Evolutionary conservation across 2,888 invertebrate genomes (phyloP), one percentile per base, ranked within the genome.

Genomic region (Heliconius cydno): DNA sequence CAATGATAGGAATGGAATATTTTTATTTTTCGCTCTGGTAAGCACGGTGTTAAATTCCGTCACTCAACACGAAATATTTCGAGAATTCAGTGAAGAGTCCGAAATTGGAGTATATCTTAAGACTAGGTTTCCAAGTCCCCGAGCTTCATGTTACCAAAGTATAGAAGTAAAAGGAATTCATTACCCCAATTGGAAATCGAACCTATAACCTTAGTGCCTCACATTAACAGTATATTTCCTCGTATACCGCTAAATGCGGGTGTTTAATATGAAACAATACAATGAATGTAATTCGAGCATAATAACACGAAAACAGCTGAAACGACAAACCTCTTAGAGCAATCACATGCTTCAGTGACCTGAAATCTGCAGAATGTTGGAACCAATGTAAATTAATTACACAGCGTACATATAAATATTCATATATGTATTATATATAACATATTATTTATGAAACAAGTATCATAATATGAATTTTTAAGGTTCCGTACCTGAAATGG

Each of bases 311-410:
- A 75, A 79, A 72, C 72, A 74, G 65, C 72, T n/a, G 57, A 83
- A 79, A 82, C 82, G 84, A 83, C 83, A 84, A 78, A 79, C 81
- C 72, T 76, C 82, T 72, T 78, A 76, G 79, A 84, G 83, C 84
- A 85, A 86, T 86, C 85, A 84, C 81, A 82, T 83, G 86, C 84
- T 85, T 86, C 86, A 85, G 78, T 84, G 85, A 78, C 71, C 84
- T 83, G 83, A 80, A 83, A 81, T 79, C 79, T 81, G 78, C 78
- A 78, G 82, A 82, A 79, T 76, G 81, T 80, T 83, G 81, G 80
- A 74, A 66, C 81, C 80, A 82, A 85, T 80, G 60, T 83, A 84
- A 84, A 84, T 84, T 84, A 84, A 85, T 85, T 84, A 85, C 80
- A 80, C 80, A 82, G 83, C 81, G 79, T 82, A 22, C 52, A 52